Evolutionary conservation across 2,113 vertebrate genomes (phyloP), one percentile per base, ranked within the genome.

Genomic region (Thermophis baileyi): DNA sequence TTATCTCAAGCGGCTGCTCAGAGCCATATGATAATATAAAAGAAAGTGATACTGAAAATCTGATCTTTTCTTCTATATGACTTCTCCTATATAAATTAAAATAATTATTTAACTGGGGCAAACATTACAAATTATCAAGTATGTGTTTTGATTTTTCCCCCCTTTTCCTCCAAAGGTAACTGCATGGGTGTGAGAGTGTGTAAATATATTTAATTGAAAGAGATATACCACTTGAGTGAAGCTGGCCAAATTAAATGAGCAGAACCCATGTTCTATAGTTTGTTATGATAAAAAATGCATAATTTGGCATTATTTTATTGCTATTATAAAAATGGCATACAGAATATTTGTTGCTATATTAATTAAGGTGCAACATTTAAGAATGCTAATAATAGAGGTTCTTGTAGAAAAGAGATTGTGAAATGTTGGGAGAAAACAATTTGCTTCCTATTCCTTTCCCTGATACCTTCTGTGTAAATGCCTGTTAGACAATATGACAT

Each of bases 1-100:
- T 91, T 95, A 87, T 90, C 50, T 49, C 90, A 40, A 49, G 46
- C 0, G 46, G 60, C 63, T 94, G 93, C 57, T 47, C 53, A 90
- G 90, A 92, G 92, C 63, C 11, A 85, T 85, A 40, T 27, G 92
- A 44, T 55, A 85, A 89, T 51, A 93, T 63, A 18, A 22, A 85
- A 63, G 40, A 30, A 85, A 63, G 30, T 51, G 24, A 60, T 27
- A 60, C 18, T 30, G 35, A 87, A 87, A 86, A 63, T 55, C 18
- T 18, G 53, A 57, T 85, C 4, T 85, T 92, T 93, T 89, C 74
- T 57, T 35, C 35, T 89, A 40, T 18, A 8, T 30, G 46, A 89
- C 49, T 93, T 90, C 30, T 60, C 51, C 54, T n/a, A 90, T 85
- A 81, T n/a, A 50, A 85, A 55, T 89, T 49, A 85, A 50, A 57